A percentile compares a stretch with the other conserved stretches of the same genome.
Evolutionary conservation across 2,888 invertebrate genomes (phyloP).

Genomic region (Andrena bucephala): DNA sequence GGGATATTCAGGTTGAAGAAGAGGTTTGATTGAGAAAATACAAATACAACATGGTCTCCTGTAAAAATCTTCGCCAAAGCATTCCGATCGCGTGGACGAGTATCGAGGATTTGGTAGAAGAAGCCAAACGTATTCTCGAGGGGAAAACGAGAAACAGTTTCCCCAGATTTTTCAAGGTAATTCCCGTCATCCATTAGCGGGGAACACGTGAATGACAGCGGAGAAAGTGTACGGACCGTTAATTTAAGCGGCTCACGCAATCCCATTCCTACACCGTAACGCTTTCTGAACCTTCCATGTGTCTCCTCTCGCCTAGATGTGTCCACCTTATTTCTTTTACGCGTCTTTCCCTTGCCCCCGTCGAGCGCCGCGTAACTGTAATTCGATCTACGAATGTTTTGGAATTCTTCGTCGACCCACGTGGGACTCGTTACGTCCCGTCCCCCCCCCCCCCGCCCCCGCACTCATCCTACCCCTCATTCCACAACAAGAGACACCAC

Average conservation of each 20-base stretch:
- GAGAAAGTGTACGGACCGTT: slow-evolving; percentile 72
- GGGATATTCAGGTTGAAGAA: too few species aligned
- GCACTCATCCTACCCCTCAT: too few species aligned
- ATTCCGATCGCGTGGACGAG: too few species aligned
- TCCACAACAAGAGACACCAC: background rate
- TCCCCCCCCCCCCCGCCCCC: background rate
- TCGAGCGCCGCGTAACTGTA: background rate
- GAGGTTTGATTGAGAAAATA: too few species aligned
- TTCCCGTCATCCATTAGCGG: slow-evolving; percentile 29
- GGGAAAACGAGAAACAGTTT: slow-evolving; percentile 16
- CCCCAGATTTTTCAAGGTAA: slow-evolving; percentile 15
- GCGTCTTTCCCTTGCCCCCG: background rate
- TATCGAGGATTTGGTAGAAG: background rate
- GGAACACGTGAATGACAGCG: slow-evolving; percentile 54
- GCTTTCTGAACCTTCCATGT: slow-evolving; percentile 47
- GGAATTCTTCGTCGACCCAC: background rate
- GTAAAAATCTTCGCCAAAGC: too few species aligned
- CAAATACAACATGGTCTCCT: too few species aligned
- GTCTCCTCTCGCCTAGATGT: slow-evolving; percentile 19
- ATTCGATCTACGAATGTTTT: background rate
- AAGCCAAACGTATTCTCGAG: slow-evolving; percentile 55
- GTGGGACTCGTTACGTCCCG: too few species aligned
- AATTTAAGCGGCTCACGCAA: slow-evolving; percentile 69
- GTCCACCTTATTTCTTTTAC: background rate
- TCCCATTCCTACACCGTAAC: slow-evolving; percentile 55